A percentile compares a stretch with the other conserved stretches of the same genome.
These are phyloP conservation scores for Parauchenoglanis ngamensis DNA, from an alignment of 2,797 vertebrate species.

Conservation along the genomic window DNA sequence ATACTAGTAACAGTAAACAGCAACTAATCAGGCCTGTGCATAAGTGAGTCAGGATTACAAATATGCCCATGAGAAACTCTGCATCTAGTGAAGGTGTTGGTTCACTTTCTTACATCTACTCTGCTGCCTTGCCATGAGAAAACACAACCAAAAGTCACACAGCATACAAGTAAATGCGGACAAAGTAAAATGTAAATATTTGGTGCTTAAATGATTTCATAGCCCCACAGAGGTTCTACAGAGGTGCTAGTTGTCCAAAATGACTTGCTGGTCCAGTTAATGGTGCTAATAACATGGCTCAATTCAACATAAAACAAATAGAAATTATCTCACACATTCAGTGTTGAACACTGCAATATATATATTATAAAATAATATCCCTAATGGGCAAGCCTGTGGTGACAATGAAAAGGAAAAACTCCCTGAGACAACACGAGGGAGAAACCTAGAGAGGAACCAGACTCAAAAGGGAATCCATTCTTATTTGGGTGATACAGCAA, in stretches of 20 bases:
- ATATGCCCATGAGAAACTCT: not conserved
- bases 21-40: not conserved
- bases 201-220: not conserved
- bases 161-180: not conserved
- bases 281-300: not conserved
- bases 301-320: not conserved
- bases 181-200: not conserved
- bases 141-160: not conserved
- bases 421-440: no score
- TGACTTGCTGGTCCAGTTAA: not conserved
- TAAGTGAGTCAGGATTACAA: slow-evolving; percentile 14
- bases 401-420: no score
- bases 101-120: slow-evolving; percentile 16
- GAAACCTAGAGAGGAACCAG: no score
- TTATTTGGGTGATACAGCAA: no score
- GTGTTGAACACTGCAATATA: not conserved
- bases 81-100: slow-evolving; percentile 34
- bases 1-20: not conserved
- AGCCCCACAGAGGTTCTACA: not conserved
- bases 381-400: no score
- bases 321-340: not conserved
- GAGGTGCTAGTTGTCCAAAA: not conserved
- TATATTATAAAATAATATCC: no score
- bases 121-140: not conserved
- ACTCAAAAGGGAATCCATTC: no score